Conservation (phyloP, 2,113 vertebrate genomes). For the Picathartes gymnocephalus region DNA sequence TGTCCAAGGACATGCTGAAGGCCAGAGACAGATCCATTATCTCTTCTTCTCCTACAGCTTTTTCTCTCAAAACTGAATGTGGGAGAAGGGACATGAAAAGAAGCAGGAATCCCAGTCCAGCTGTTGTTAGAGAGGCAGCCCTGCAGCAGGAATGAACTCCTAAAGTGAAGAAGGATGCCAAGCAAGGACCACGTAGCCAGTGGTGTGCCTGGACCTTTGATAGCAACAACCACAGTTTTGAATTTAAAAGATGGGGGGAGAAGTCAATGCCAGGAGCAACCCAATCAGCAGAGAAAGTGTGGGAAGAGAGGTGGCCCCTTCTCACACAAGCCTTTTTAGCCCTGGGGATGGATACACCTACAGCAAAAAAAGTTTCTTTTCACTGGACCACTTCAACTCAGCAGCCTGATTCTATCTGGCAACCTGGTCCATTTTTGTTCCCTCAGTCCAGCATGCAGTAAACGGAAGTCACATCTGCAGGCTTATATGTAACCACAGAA, state of each 20-base stretch:
- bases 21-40: not conserved
- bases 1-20: not conserved
- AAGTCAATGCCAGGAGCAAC: not conserved
- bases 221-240: not conserved
- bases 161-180: not conserved
- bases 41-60: not conserved
- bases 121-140: not conserved
- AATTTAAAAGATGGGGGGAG: not conserved
- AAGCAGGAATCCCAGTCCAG: not conserved
- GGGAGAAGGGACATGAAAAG: not conserved
- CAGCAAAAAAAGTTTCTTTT: not conserved
- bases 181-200: not conserved
- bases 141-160: not conserved
- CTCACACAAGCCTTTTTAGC: not conserved
- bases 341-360: not conserved
- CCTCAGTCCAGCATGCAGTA: not conserved
- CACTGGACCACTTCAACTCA: not conserved
- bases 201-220: not conserved
- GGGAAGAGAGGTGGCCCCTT: not conserved
- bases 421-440: not conserved
- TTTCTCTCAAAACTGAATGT: not conserved
- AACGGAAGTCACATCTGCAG: not conserved
- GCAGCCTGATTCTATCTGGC: not conserved
- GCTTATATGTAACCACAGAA: fast-evolving
- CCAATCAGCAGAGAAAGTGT: not conserved